phyloP scores from a whole-genome alignment of 2,888 invertebrate species.

The Altica lythri region DNA sequence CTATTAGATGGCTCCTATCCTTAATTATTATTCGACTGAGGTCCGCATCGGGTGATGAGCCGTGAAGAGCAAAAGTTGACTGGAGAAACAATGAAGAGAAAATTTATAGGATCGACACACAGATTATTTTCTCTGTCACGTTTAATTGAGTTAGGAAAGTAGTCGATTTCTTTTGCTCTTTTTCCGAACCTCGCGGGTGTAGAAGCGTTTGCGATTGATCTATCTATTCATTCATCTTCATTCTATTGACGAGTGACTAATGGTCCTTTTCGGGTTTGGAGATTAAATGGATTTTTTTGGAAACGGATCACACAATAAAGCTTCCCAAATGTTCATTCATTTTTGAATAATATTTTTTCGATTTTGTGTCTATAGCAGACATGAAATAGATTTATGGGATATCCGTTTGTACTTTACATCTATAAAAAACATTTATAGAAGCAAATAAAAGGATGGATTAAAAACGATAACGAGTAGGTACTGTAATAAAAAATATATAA shows the following conservation, averaged over 20 bases:
- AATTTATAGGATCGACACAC: constrained; percentile 48
- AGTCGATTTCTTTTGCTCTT: constrained; percentile 25
- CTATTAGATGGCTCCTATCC: not conserved
- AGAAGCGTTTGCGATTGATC: constrained; percentile 24
- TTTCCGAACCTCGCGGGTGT: constrained; percentile 16
- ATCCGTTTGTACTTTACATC: no score
- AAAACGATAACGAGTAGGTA: no score
- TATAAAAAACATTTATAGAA: no score
- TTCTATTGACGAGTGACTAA: constrained; percentile 25
- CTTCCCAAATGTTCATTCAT: no score
- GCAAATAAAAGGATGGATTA: no score
- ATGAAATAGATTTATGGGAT: no score
- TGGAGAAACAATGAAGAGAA: constrained; percentile 45
- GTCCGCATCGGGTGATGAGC: not conserved
- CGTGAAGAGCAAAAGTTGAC: constrained; percentile 13
- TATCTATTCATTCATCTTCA: constrained; percentile 28
- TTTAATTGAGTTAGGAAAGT: constrained; percentile 43
- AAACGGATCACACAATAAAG: not conserved
- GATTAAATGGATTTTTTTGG: not conserved
- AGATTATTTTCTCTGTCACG: constrained; percentile 47
- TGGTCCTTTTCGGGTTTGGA: constrained; percentile 1
- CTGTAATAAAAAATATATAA: no score
- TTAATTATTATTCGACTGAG: constrained; percentile 2
- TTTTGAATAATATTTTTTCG: no score
- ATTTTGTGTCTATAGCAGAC: no score